These are phyloP conservation scores for Rhagium mordax DNA, from an alignment of 2,888 invertebrate genomes.

Conservation along the genomic window DNA sequence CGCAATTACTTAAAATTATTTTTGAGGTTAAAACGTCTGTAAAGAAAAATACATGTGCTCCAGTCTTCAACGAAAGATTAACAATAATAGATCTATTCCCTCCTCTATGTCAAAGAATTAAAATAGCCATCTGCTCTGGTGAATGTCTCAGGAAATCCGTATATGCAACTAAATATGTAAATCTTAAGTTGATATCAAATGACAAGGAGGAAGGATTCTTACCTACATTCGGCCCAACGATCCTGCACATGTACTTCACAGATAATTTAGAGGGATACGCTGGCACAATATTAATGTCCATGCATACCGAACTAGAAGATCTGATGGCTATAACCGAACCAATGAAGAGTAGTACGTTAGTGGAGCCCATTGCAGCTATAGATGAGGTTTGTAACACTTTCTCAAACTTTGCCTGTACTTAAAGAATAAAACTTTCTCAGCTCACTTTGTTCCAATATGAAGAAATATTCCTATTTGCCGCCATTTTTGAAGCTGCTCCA, in stretches of 20 bases:
- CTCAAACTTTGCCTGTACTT: no score
- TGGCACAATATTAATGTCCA: slow-evolving; percentile 82
- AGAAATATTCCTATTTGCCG: slow-evolving; percentile 77
- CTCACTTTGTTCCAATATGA: slow-evolving; percentile 75
- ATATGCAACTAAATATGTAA: slow-evolving; percentile 74
- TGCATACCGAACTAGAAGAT: slow-evolving; percentile 76
- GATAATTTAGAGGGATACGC: slow-evolving; percentile 77
- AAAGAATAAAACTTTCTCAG: slow-evolving; percentile 64
- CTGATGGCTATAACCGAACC: neutral
- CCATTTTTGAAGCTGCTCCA: slow-evolving; percentile 79
- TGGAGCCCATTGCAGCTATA: slow-evolving; percentile 63
- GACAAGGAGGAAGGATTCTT: slow-evolving; percentile 78
- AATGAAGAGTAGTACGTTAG: slow-evolving; percentile 10
- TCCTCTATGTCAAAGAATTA: slow-evolving; percentile 81
- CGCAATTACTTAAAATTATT: neutral
- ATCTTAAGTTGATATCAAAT: slow-evolving; percentile 75
- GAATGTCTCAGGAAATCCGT: slow-evolving; percentile 63
- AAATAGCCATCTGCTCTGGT: slow-evolving; percentile 76
- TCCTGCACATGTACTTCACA: slow-evolving; percentile 82
- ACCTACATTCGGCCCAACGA: slow-evolving; percentile 88
- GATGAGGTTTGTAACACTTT: slow-evolving; percentile 49
- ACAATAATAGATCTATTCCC: slow-evolving; percentile 88
- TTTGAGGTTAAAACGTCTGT: slow-evolving; percentile 74
- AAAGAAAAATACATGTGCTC: slow-evolving; percentile 75
- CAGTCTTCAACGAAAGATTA: slow-evolving; percentile 84